Evolutionary conservation across 2,888 invertebrate genomes (phyloP).

Genomic region (Crocallis elinguaria): DNA sequence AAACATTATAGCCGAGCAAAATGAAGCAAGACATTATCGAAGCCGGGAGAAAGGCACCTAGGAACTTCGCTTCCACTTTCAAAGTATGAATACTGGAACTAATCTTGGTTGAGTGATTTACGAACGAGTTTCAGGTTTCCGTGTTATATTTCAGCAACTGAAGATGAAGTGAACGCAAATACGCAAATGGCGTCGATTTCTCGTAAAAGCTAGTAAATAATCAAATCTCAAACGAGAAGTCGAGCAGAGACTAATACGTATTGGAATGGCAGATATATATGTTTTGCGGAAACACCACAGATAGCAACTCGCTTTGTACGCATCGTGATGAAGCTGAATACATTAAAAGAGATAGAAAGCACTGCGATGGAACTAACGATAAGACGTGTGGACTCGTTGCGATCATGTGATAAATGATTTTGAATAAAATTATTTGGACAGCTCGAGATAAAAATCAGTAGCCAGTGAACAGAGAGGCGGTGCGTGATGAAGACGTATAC

Average conservation of each 20-base stretch:
- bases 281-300: conserved; percentile 31
- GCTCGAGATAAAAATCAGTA: conserved; percentile 41
- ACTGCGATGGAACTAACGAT: conserved; percentile 25
- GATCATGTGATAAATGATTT: conserved; percentile 45
- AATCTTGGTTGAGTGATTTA: conserved; percentile 21
- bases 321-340: neutral
- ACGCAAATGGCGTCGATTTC: conserved; percentile 25
- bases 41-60: conserved; percentile 36
- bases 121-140: conserved; percentile 23
- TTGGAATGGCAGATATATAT: conserved; percentile 28
- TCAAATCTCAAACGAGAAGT: conserved; percentile 39
- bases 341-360: conserved; percentile 16
- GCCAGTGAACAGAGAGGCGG: conserved; percentile 23
- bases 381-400: conserved; percentile 19
- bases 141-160: conserved; percentile 20
- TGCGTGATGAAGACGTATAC: conserved; percentile 57
- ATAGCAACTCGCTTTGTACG: conserved; percentile 5
- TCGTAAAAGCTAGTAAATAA: conserved; percentile 33
- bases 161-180: conserved; percentile 14
- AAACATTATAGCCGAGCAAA: conserved; percentile 57
- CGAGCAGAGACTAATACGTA: conserved; percentile 26
- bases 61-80: conserved; percentile 31
- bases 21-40: conserved; percentile 52
- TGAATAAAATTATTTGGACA: conserved; percentile 50
- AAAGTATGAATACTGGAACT: conserved; percentile 23